Evolutionary conservation across 2,888 invertebrate species (phyloP).

Genomic region (Cabera pusaria): DNA sequence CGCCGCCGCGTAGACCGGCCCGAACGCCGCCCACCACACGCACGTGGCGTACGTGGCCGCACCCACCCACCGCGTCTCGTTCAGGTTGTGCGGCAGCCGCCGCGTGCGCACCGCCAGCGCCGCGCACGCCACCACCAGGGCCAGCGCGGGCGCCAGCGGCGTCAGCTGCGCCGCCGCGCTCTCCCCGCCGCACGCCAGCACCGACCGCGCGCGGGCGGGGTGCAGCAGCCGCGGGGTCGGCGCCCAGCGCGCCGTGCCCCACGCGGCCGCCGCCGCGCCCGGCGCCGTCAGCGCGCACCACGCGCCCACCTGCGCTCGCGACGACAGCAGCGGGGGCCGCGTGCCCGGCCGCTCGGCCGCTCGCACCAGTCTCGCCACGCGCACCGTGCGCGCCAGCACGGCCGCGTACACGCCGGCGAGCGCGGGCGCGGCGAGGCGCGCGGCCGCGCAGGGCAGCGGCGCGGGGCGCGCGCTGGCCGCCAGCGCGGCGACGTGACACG

Average conservation of each 20-base stretch:
- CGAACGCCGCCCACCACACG: constrained; percentile 91
- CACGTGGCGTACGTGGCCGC: constrained; percentile 92
- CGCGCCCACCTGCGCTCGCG: constrained; percentile 83
- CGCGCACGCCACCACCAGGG: constrained; percentile 89
- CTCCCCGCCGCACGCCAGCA: constrained; percentile 84
- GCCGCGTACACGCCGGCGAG: constrained; percentile 48
- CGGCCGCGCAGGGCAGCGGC: constrained; percentile 34
- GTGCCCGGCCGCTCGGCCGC: constrained; percentile 46
- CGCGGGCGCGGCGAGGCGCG: constrained; percentile 44
- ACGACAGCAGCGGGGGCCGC: constrained; percentile 40
- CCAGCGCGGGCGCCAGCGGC: constrained; percentile 88
- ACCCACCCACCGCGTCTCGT: constrained; percentile 89
- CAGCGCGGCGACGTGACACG: constrained; percentile 83
- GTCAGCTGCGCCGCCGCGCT: constrained; percentile 79
- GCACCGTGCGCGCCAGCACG: constrained; percentile 47
- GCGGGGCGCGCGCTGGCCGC: constrained; percentile 73
- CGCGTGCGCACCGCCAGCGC: constrained; percentile 90
- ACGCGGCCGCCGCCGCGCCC: constrained; percentile 77
- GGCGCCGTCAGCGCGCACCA: constrained; percentile 84
- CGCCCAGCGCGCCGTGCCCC: constrained; percentile 73
- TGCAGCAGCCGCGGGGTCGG: constrained; percentile 81
- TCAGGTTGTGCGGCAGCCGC: constrained; percentile 92
- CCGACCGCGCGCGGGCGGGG: constrained; percentile 75
- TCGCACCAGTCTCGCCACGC: constrained; percentile 46
- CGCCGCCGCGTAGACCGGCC: constrained; percentile 85